Evolutionary conservation across 2,888 invertebrate species (phyloP), one percentile per base, ranked within the genome.

Genomic region (Priocnemis perturbator): DNA sequence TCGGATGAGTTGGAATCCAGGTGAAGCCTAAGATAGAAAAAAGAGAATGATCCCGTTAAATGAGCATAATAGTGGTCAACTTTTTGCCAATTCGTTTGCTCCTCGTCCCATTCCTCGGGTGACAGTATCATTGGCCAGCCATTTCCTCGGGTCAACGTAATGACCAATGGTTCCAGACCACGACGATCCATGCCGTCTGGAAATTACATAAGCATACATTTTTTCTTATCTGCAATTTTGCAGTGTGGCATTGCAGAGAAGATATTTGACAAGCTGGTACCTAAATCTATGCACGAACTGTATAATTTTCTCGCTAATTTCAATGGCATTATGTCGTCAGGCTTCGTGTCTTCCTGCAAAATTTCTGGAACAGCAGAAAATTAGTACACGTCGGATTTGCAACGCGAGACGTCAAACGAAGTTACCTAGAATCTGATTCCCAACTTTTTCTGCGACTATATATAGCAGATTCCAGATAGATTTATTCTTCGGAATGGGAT

Each of bases 61-160:
- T 52, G 67, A 60, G 69, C 55, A 30, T 81, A 81, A 69, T 68
- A 67, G 21, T 58, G 53, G 21, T 78, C 79, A 20, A 81, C 67
- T 17, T 56, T 62, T 67, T 77, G 74, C 81, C 81, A 81, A n/a
- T 74, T 55, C 50, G 72, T 58, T 19, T 73, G 69, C 9, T 76
- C 64, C 15, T 63, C 64, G 20, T 73, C 60, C 81, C 81, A 79
- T 64, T 79, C 79, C 2, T 72, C 72, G 3, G 60, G 63, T 30
- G 78, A 77, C 72, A 81, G 73, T 5, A 71, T 63, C 52, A 80
- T 74, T 1, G 81, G 81, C 81, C 81, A 81, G 7, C 81, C 81
- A 53, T 80, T 80, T 23, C 60, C 67, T 74, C 69, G 69, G 56
- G 73, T 56, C 14, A 81, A 53, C 48, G 76, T 67, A 19, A 74